Evolutionary conservation across 2,113 vertebrate species (phyloP).

Genomic region (Fulmarus glacialis): DNA sequence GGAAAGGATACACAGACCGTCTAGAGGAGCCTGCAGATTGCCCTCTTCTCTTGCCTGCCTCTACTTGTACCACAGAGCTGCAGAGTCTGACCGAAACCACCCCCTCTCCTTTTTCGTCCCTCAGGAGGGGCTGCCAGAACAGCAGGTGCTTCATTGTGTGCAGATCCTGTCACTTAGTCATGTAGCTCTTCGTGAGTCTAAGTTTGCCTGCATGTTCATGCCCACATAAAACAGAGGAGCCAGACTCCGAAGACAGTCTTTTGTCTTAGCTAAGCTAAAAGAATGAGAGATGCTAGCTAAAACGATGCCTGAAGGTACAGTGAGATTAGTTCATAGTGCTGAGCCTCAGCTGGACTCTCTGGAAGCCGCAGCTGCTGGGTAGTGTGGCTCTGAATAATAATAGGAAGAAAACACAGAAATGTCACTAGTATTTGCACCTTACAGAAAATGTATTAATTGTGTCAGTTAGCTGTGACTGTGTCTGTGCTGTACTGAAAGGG

Average conservation of each 20-base stretch:
- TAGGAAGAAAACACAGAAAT: neutral
- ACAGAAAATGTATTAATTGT: neutral
- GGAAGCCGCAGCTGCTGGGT: constrained; percentile 51
- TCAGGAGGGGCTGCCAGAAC: neutral
- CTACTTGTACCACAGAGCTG: neutral
- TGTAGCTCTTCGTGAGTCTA: neutral
- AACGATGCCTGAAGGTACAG: constrained; percentile 38
- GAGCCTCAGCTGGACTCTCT: constrained; percentile 51
- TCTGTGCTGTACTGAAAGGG: neutral
- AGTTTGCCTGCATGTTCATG: neutral
- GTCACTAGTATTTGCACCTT: neutral
- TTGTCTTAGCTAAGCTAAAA: neutral
- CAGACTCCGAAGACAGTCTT: neutral
- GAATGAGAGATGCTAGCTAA: neutral
- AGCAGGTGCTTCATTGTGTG: neutral
- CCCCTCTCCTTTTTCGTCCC: neutral
- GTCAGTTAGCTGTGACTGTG: neutral
- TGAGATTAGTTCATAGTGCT: constrained; percentile 43
- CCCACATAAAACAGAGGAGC: neutral
- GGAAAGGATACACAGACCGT: neutral
- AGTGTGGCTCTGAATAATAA: constrained; percentile 47
- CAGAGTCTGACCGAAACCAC: neutral
- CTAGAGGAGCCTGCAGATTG: neutral
- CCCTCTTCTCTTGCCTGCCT: neutral
- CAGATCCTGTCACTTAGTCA: neutral